These are phyloP conservation scores for Platycheirus albimanus DNA, from an alignment of 2,888 invertebrate genomes.

Conservation along the genomic window DNA sequence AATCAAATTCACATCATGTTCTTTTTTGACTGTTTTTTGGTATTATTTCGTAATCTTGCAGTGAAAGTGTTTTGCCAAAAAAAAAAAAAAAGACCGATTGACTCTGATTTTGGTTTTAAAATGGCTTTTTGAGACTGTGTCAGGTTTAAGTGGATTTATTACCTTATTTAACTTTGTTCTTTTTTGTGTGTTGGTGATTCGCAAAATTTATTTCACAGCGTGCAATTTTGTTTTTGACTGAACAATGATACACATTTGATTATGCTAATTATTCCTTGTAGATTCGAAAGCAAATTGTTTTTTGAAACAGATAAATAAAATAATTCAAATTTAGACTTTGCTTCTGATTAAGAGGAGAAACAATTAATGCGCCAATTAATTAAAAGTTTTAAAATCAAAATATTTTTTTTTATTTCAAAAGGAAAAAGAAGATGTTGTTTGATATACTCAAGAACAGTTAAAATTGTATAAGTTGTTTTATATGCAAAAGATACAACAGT, in stretches of 20 bases:
- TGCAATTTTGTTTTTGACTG: slow-evolving; percentile 5
- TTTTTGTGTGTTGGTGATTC: slow-evolving; percentile 46
- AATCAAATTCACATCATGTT: slow-evolving; percentile 72
- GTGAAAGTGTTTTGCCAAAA: slow-evolving; percentile 71
- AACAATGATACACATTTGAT: neutral
- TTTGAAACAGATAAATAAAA: neutral
- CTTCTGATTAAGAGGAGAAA: neutral
- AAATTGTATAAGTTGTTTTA: no score
- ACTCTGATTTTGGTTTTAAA: neutral
- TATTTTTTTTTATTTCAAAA: no score
- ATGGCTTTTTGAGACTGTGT: slow-evolving; percentile 13
- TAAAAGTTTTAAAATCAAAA: neutral
- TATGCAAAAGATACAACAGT: no score
- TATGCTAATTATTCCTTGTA: neutral
- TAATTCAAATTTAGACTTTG: neutral
- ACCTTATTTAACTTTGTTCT: slow-evolving; percentile 32
- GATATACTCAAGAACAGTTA: no score
- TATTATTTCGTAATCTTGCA: slow-evolving; percentile 66
- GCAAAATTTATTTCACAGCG: slow-evolving; percentile 54
- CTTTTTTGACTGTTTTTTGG: slow-evolving; percentile 20
- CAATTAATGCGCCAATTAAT: neutral
- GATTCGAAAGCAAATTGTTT: neutral
- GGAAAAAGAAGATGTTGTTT: no score
- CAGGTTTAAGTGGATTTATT: slow-evolving; percentile 20
- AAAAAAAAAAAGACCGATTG: neutral